phyloP scores from a whole-genome alignment of 2,797 vertebrate species.

The Bufotes viridis region DNA sequence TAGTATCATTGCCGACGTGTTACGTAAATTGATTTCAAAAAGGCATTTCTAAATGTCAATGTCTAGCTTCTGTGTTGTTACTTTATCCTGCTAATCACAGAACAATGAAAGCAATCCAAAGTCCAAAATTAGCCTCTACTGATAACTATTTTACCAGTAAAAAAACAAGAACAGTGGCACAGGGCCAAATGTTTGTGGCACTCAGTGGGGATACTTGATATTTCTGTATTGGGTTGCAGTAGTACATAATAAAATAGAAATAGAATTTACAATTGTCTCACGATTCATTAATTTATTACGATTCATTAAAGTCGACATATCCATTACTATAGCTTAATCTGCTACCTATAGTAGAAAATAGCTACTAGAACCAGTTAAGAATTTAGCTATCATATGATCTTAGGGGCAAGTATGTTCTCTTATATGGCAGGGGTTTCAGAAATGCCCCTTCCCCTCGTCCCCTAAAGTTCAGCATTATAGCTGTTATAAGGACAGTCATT shows the following conservation, averaged over 20 bases:
- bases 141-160: neutral
- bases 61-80: conserved; percentile 3
- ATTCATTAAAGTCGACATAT: no score
- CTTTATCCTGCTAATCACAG: conserved; percentile 27
- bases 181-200: neutral
- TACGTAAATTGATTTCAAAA: conserved; percentile 15
- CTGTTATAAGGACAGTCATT: no score
- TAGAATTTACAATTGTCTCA: neutral
- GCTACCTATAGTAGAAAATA: no score
- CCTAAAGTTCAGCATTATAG: no score
- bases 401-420: no score
- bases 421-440: no score
- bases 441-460: no score
- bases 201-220: neutral
- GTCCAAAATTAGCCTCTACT: neutral
- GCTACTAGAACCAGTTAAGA: no score
- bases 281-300: no score
- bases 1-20: neutral
- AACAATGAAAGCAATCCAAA: neutral
- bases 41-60: conserved; percentile 35
- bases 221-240: neutral
- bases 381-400: no score
- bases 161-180: neutral
- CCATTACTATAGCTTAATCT: no score
- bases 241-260: neutral